Conservation (phyloP, 2,113 vertebrate genomes). For the Corythornis cristatus region DNA sequence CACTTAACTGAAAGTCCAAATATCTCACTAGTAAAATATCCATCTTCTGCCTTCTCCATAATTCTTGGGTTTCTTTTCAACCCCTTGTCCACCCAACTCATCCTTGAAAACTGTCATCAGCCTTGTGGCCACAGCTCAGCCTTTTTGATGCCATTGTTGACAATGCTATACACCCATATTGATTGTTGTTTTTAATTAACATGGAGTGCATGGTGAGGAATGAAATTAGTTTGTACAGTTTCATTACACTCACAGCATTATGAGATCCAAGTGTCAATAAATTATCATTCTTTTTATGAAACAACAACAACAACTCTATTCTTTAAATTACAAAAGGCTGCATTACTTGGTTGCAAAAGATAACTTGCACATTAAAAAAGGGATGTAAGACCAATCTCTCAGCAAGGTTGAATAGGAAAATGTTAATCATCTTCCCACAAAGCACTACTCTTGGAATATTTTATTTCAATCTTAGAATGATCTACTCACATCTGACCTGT, state of each 20-base stretch:
- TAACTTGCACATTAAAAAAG: slow-evolving; percentile 36
- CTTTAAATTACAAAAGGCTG: slow-evolving; percentile 62
- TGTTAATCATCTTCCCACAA: slow-evolving; percentile 36
- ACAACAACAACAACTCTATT: slow-evolving; percentile 60
- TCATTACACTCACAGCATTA: slow-evolving; percentile 33
- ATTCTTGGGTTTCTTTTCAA: background rate
- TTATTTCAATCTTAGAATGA: slow-evolving; percentile 18
- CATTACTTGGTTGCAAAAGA: slow-evolving; percentile 54
- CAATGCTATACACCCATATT: slow-evolving; percentile 28
- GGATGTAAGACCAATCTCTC: slow-evolving; percentile 29
- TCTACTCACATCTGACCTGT: slow-evolving; percentile 39
- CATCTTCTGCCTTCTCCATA: background rate
- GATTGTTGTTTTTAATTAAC: slow-evolving; percentile 66
- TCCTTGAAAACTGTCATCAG: background rate
- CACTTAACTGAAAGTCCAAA: background rate
- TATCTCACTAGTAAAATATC: background rate
- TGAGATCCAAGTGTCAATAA: slow-evolving; percentile 63
- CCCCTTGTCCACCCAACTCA: background rate
- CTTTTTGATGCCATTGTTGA: slow-evolving; percentile 19
- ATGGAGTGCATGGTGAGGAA: background rate
- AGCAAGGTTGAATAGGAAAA: slow-evolving; percentile 36
- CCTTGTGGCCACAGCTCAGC: background rate
- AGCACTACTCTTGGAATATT: background rate
- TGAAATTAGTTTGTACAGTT: slow-evolving; percentile 50
- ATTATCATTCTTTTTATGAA: slow-evolving; percentile 65